These are phyloP conservation scores for Orcinus orca DNA, from an alignment of 2,113 vertebrate species.

Conservation along the genomic window DNA sequence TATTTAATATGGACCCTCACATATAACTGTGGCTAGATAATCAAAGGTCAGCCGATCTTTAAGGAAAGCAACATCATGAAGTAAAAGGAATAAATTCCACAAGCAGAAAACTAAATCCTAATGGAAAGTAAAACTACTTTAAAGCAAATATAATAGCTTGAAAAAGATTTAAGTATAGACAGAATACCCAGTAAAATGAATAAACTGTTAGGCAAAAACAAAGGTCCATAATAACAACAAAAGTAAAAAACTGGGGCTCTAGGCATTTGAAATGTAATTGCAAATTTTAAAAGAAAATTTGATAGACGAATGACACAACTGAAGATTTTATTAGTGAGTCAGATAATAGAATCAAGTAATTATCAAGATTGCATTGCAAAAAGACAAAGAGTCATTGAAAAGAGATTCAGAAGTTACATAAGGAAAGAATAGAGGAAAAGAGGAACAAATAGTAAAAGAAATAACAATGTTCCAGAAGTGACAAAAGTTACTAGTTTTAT, in stretches of 20 bases:
- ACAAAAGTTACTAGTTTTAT: constrained; percentile 41
- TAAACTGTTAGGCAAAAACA: background rate
- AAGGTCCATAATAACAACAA: background rate
- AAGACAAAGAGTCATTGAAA: background rate
- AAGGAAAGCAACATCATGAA: background rate
- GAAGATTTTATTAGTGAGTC: background rate
- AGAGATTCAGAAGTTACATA: background rate
- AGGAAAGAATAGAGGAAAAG: background rate
- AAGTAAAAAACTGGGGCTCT: background rate
- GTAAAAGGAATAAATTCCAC: background rate
- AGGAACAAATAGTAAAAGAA: background rate
- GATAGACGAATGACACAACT: background rate
- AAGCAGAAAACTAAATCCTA: background rate
- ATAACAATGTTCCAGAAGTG: constrained; percentile 5
- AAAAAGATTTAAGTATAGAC: background rate
- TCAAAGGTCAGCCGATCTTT: background rate
- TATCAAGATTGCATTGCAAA: background rate
- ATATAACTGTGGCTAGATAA: background rate
- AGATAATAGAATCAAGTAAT: background rate
- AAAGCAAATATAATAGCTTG: background rate
- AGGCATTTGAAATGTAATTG: background rate
- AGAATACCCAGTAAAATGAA: background rate
- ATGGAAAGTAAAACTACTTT: background rate
- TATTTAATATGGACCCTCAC: background rate
- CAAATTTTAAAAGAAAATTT: background rate